A percentile compares a stretch with the other conserved stretches of the same genome.
These are phyloP conservation scores for Ceratoteleas bidentatus DNA, from an alignment of 1,140 invertebrate genomes.

Conservation along the genomic window DNA sequence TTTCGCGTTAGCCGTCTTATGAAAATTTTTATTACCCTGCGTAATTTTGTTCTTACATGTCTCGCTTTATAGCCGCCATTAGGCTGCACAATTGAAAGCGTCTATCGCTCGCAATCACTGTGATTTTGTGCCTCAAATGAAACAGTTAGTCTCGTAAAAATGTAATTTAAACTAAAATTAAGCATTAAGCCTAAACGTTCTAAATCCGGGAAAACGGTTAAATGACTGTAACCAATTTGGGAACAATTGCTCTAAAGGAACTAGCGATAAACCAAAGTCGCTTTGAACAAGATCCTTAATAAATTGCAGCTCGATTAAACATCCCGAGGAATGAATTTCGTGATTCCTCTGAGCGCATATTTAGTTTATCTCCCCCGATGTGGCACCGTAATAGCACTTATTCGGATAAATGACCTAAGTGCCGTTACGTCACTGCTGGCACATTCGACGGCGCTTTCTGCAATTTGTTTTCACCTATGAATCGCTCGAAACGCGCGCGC, in stretches of 20 bases:
- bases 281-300: too few species aligned
- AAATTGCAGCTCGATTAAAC: too few species aligned
- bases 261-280: too few species aligned
- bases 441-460: not conserved
- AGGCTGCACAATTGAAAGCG: not conserved
- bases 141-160: not conserved
- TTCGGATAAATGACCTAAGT: not conserved
- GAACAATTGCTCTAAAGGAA: too few species aligned
- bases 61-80: not conserved
- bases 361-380: not conserved
- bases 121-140: slow-evolving; percentile 1
- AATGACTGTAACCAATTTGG: too few species aligned
- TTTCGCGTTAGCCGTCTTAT: slow-evolving; percentile 15
- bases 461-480: slow-evolving; percentile 38
- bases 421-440: not conserved
- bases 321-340: too few species aligned
- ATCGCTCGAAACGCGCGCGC: slow-evolving; percentile 8
- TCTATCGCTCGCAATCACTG: slow-evolving; percentile 1
- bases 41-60: slow-evolving; percentile 13
- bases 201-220: too few species aligned
- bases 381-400: not conserved
- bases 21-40: slow-evolving; percentile 10
- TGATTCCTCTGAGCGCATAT: not conserved
- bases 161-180: not conserved
- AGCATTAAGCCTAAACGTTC: not conserved